phyloP scores from a whole-genome alignment of 1,140 invertebrate genomes.

The Antheraea pernyi region DNA sequence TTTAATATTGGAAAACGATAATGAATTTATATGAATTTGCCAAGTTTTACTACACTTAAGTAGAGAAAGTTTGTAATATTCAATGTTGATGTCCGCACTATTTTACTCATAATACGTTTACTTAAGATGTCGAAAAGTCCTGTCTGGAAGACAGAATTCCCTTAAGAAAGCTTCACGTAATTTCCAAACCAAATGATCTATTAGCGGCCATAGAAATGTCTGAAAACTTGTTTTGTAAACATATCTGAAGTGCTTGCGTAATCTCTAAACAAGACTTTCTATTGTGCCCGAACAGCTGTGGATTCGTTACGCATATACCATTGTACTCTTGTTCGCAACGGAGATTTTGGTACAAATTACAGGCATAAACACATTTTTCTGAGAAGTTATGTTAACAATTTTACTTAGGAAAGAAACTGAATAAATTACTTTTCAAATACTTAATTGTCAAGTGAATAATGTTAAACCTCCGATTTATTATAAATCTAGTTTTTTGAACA shows the following conservation, averaged over 20 bases:
- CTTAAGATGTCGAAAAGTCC: background rate
- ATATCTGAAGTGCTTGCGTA: constrained; percentile 46
- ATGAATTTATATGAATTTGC: background rate
- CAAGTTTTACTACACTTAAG: background rate
- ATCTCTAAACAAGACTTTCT: constrained; percentile 53
- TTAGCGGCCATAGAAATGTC: constrained; percentile 17
- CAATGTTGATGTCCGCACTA: background rate
- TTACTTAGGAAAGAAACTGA: no score
- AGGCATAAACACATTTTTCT: background rate
- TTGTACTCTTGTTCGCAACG: constrained; percentile 58
- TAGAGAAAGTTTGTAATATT: background rate
- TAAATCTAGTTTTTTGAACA: no score
- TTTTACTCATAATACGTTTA: background rate
- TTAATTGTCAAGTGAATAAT: no score
- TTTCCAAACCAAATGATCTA: background rate
- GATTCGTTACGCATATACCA: constrained; percentile 52
- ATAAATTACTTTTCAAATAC: no score
- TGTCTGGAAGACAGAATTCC: no score
- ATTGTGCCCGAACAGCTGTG: constrained; percentile 64
- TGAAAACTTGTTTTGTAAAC: constrained; percentile 36
- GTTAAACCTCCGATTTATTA: no score
- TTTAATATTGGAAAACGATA: background rate
- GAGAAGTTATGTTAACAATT: no score
- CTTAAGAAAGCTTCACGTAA: background rate
- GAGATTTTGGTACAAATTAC: constrained; percentile 30